phyloP scores from a whole-genome alignment of 2,113 vertebrate genomes.

The Heterotis niloticus region DNA sequence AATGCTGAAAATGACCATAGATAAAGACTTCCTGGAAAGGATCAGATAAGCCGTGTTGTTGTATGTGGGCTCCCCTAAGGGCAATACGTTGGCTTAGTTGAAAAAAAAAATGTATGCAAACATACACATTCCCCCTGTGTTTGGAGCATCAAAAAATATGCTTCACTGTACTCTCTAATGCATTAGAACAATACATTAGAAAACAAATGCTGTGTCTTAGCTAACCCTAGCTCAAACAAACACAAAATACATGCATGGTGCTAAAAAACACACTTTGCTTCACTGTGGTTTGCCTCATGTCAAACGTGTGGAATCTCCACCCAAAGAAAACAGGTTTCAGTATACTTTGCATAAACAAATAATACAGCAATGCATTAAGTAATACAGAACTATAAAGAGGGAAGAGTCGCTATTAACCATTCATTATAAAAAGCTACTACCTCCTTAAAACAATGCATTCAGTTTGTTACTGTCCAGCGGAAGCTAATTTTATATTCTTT shows the following conservation, averaged over 20 bases:
- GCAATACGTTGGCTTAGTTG: not conserved
- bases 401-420: not conserved
- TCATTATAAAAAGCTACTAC: not conserved
- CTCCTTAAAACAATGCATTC: constrained; percentile 6
- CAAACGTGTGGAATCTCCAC: not conserved
- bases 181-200: too few species aligned
- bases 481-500: too few species aligned
- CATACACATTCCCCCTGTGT: not conserved
- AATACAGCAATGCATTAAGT: not conserved
- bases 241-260: not conserved
- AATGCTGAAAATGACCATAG: not conserved
- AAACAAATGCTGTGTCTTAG: not conserved
- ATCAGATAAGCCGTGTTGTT: not conserved
- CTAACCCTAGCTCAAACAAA: not conserved
- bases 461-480: too few species aligned
- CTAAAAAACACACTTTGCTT: not conserved
- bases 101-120: not conserved
- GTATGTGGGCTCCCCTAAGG: not conserved
- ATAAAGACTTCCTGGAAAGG: constrained; percentile 2
- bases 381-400: not conserved
- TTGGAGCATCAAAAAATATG: not conserved
- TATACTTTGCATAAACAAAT: constrained; percentile 4
- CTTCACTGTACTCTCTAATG: too few species aligned
- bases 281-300: not conserved
- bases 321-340: not conserved